Conservation (phyloP, 2,888 invertebrate species). For the Cistogaster globosa region DNA sequence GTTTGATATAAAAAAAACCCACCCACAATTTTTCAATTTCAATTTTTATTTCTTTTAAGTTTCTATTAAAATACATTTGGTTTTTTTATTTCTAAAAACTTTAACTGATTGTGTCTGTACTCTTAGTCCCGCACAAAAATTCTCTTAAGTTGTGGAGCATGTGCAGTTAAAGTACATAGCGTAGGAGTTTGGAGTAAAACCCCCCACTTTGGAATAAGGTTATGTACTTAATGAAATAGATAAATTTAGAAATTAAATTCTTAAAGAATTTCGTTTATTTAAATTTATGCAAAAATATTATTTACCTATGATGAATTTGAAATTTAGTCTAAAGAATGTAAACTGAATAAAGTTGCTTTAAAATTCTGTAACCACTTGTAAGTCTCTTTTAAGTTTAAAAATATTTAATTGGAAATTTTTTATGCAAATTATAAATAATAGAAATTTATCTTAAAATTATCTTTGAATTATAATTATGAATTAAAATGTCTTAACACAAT, state of each 20-base stretch:
- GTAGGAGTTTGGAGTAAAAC: conserved; percentile 21
- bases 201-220: conserved; percentile 18
- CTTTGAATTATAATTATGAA: too few relatives aligned
- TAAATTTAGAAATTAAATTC: conserved; percentile 55
- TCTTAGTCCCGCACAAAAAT: conserved; percentile 22
- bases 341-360: not conserved
- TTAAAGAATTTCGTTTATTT: conserved; percentile 37
- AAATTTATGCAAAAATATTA: conserved; percentile 26
- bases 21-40: conserved; percentile 41
- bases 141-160: conserved; percentile 57
- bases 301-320: not conserved
- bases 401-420: too few relatives aligned
- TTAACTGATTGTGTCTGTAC: conserved; percentile 26
- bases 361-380: too few relatives aligned
- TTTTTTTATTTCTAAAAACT: conserved; percentile 1
- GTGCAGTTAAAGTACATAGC: conserved; percentile 55
- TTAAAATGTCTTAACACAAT: too few relatives aligned
- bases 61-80: not conserved
- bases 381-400: too few relatives aligned
- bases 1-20: conserved; percentile 10
- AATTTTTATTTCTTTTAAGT: conserved; percentile 1
- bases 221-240: conserved; percentile 47
- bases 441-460: too few relatives aligned
- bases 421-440: too few relatives aligned
- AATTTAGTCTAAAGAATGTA: not conserved